These are phyloP conservation scores for Oceanites oceanicus DNA, from an alignment of 2,113 vertebrate species.

Conservation along the genomic window DNA sequence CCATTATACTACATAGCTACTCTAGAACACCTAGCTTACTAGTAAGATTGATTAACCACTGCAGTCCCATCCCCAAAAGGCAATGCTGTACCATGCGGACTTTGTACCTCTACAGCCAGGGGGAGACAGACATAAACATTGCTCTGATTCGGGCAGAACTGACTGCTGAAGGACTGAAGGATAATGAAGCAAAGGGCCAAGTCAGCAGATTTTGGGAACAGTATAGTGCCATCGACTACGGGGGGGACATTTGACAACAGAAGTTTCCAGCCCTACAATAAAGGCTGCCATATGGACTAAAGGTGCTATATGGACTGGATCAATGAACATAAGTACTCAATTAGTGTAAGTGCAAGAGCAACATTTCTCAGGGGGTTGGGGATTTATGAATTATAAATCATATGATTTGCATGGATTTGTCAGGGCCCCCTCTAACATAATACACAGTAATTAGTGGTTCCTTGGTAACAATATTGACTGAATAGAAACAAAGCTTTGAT, in stretches of 20 bases:
- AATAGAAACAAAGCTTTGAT: not conserved
- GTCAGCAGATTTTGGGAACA: not conserved
- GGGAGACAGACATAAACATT: not conserved
- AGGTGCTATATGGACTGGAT: conserved; percentile 48
- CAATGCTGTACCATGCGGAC: not conserved
- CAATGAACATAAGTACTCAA: conserved; percentile 45
- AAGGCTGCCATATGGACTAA: not conserved
- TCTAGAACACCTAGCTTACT: not conserved
- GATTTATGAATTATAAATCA: conserved; percentile 56
- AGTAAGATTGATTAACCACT: no score
- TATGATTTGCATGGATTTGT: conserved; percentile 48
- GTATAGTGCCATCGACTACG: fast-evolving
- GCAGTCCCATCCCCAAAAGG: not conserved
- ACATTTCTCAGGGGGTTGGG: not conserved
- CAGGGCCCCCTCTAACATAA: not conserved
- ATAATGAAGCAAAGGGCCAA: not conserved
- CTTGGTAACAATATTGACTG: conserved; percentile 43
- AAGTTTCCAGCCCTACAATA: not conserved
- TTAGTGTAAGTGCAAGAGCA: conserved; percentile 51
- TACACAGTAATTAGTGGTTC: conserved; percentile 20
- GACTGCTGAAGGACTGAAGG: not conserved
- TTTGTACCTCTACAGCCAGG: not conserved
- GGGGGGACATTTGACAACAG: not conserved
- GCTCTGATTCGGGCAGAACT: not conserved
- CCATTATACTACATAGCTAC: not conserved